Percentiles rank a stretch among this genome's conserved stretches.
Conservation (phyloP, 2,888 invertebrate species). For the Dolichopus griseipennis region DNA sequence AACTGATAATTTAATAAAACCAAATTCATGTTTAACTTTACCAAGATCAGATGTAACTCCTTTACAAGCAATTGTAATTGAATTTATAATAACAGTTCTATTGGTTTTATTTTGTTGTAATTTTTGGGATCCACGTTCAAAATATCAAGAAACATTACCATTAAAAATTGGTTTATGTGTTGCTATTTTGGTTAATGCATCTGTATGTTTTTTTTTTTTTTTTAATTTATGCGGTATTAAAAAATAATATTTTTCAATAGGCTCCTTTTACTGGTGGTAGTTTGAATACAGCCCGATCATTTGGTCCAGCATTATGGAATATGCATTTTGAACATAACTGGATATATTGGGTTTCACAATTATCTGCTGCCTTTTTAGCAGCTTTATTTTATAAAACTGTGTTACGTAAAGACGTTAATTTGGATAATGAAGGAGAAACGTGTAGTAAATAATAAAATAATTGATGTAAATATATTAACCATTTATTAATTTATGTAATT, state of each 20-base stretch:
- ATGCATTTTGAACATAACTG: slow-evolving; percentile 58
- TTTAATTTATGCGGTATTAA: too few species aligned
- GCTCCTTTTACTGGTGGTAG: slow-evolving; percentile 62
- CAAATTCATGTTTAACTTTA: slow-evolving; percentile 53
- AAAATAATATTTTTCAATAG: slow-evolving; percentile 29
- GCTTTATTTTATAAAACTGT: slow-evolving; percentile 44
- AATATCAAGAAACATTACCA: slow-evolving; percentile 55
- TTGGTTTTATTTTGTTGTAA: slow-evolving; percentile 60
- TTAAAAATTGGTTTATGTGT: slow-evolving; percentile 63
- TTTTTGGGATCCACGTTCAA: slow-evolving; percentile 56
- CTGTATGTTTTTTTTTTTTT: slow-evolving; percentile 53
- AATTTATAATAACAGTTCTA: slow-evolving; percentile 54
- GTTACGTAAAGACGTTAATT: slow-evolving; percentile 26
- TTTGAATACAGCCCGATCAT: slow-evolving; percentile 62
- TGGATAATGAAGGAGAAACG: too few species aligned
- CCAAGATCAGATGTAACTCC: slow-evolving; percentile 45
- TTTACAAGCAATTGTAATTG: slow-evolving; percentile 52
- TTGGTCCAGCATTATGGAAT: slow-evolving; percentile 65
- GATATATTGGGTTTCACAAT: slow-evolving; percentile 63
- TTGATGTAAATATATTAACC: too few species aligned
- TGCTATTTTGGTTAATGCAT: slow-evolving; percentile 54
- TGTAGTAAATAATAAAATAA: too few species aligned
- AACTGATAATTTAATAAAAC: slow-evolving; percentile 21
- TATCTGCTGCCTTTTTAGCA: slow-evolving; percentile 40
- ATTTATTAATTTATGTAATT: too few species aligned